A percentile compares a stretch with the other conserved stretches of the same genome.
Evolutionary conservation across 2,113 vertebrate species (phyloP).

Genomic region (Pelecanoides urinatrix): DNA sequence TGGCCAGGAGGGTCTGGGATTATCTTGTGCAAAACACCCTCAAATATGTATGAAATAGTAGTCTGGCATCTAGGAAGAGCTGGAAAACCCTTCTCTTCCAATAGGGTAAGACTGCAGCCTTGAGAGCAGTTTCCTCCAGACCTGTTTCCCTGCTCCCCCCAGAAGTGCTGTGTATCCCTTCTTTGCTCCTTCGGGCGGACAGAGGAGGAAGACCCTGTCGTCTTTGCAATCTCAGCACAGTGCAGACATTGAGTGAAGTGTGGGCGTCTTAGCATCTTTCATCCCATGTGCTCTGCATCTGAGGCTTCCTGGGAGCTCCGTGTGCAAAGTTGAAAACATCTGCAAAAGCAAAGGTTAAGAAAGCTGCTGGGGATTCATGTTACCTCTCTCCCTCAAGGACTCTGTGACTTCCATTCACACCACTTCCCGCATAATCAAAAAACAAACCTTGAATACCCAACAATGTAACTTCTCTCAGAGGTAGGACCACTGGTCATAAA

Average conservation of each 20-base stretch:
- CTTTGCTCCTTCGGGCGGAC: neutral
- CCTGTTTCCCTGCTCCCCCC: neutral
- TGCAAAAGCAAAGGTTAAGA: slow-evolving; percentile 60
- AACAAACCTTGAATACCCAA: neutral
- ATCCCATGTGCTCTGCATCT: neutral
- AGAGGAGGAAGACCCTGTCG: neutral
- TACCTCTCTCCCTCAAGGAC: neutral
- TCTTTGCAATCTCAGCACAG: neutral
- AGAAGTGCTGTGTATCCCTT: neutral
- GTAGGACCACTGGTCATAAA: slow-evolving; percentile 22
- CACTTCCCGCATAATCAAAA: slow-evolving; percentile 15
- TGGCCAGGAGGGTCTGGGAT: neutral
- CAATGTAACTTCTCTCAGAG: slow-evolving; percentile 35
- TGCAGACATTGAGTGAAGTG: neutral
- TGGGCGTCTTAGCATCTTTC: neutral
- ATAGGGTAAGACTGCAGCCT: neutral
- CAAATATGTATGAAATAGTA: neutral
- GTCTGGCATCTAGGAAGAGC: neutral
- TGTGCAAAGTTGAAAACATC: slow-evolving; percentile 24
- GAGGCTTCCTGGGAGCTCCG: slow-evolving; percentile 25
- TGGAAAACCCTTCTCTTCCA: neutral
- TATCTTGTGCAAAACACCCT: neutral
- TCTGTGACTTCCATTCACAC: neutral
- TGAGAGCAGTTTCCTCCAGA: neutral
- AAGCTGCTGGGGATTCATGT: slow-evolving; percentile 7